Evolutionary conservation across 2,113 vertebrate genomes (phyloP).

Genomic region (Oryzias melastigma): DNA sequence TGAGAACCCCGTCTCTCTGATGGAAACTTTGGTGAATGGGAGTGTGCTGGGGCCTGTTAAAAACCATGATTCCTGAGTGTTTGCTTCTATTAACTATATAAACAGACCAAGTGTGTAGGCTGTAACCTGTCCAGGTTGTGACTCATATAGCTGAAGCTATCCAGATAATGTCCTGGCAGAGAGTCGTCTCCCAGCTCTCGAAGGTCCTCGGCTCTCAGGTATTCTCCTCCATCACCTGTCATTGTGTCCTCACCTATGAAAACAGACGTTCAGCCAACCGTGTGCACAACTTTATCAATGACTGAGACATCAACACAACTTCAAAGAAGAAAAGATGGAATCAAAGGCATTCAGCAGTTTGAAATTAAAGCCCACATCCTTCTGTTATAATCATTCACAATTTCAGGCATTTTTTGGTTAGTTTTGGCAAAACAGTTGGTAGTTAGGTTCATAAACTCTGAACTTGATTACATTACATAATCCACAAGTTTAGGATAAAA

Average conservation of each 20-base stretch:
- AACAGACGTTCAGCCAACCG: neutral
- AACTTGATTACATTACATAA: too few relatives aligned
- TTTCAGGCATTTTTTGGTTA: too few relatives aligned
- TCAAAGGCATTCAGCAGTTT: too few relatives aligned
- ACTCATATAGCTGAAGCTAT: slow-evolving; percentile 90
- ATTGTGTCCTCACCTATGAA: slow-evolving; percentile 92
- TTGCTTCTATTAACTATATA: neutral
- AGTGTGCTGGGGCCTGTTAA: slow-evolving; percentile 83
- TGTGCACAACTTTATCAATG: too few relatives aligned
- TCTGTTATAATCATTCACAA: too few relatives aligned
- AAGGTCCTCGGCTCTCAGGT: slow-evolving; percentile 93
- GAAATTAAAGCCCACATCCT: too few relatives aligned
- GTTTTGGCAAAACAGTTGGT: too few relatives aligned
- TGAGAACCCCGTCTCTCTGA: slow-evolving; percentile 85
- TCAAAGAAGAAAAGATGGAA: too few relatives aligned
- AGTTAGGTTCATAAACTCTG: too few relatives aligned
- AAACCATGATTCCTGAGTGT: slow-evolving; percentile 6
- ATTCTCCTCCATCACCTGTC: slow-evolving; percentile 96
- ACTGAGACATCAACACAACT: too few relatives aligned
- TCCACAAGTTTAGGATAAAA: too few relatives aligned
- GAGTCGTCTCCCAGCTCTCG: slow-evolving; percentile 95
- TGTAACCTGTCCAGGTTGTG: slow-evolving; percentile 92
- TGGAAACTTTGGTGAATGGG: slow-evolving; percentile 85
- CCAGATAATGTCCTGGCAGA: slow-evolving; percentile 90
- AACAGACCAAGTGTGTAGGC: neutral